Percentiles rank a stretch among this genome's conserved stretches.
Conservation (phyloP, 1,140 invertebrate genomes). For the Ladona fulva region DNA sequence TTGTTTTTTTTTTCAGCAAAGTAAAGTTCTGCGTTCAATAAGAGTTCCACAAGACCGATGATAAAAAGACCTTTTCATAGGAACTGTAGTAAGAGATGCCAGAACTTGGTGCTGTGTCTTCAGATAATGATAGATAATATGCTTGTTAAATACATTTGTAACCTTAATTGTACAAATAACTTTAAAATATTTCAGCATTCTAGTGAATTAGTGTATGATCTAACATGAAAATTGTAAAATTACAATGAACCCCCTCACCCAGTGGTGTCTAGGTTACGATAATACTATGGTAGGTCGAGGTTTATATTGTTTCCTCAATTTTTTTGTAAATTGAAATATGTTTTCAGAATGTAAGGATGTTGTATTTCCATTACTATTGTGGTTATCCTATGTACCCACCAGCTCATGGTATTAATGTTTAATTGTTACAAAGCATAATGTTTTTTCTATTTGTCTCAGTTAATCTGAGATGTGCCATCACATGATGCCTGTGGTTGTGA, state of each 20-base stretch:
- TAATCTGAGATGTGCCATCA: too few relatives aligned
- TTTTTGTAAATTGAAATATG: too few relatives aligned
- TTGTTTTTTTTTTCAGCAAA: conserved; percentile 46
- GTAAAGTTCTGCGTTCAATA: conserved; percentile 57
- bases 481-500: too few relatives aligned
- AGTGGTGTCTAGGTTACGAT: not conserved
- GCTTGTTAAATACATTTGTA: not conserved
- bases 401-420: too few relatives aligned
- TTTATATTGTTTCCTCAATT: not conserved
- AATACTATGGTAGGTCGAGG: not conserved
- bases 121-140: not conserved
- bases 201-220: not conserved
- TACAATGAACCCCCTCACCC: not conserved
- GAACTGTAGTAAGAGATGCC: not conserved
- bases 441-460: too few relatives aligned
- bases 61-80: conserved; percentile 26
- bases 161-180: not conserved
- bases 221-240: not conserved
- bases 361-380: too few relatives aligned
- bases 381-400: too few relatives aligned
- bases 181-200: not conserved
- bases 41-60: conserved; percentile 57
- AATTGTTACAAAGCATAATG: too few relatives aligned
- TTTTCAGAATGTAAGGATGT: too few relatives aligned
- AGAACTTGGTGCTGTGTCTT: conserved; percentile 1